Evolutionary conservation across 2,113 vertebrate genomes (phyloP).

Genomic region (Trichomycterus rosablanca): DNA sequence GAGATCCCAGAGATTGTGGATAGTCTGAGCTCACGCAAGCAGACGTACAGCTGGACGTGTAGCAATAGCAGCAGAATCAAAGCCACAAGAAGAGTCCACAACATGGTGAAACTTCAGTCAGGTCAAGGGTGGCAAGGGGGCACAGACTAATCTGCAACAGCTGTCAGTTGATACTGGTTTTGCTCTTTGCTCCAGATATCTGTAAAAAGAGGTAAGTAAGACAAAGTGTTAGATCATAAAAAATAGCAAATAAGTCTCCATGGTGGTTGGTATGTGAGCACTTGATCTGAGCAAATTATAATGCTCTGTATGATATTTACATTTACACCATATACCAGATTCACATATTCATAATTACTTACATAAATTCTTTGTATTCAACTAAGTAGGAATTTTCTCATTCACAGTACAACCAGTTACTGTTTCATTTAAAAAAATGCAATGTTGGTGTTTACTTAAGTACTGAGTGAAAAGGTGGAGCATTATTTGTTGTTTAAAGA

Average conservation of each 20-base stretch:
- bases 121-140: conserved; percentile 32
- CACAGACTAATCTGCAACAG: conserved; percentile 49
- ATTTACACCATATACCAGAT: too few relatives aligned
- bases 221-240: not conserved
- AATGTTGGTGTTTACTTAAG: too few relatives aligned
- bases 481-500: too few relatives aligned
- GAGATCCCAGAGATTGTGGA: conserved; percentile 44
- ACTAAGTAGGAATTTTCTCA: too few relatives aligned
- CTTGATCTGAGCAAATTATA: too few relatives aligned
- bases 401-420: too few relatives aligned
- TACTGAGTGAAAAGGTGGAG: too few relatives aligned
- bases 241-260: not conserved
- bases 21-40: conserved; percentile 58
- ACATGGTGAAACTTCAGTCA: conserved; percentile 57
- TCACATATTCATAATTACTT: too few relatives aligned
- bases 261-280: too few relatives aligned
- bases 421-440: too few relatives aligned
- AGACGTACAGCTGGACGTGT: conserved; percentile 66
- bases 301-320: too few relatives aligned
- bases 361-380: too few relatives aligned
- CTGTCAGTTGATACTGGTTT: conserved; percentile 9
- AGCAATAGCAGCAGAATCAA: conserved; percentile 68
- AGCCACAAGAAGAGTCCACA: conserved; percentile 68
- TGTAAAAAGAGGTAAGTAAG: conserved; percentile 6
- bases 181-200: conserved; percentile 5